A percentile compares a stretch with the other conserved stretches of the same genome.
These are phyloP conservation scores for Borostomias antarcticus DNA, from an alignment of 2,797 vertebrate genomes.

Conservation along the genomic window DNA sequence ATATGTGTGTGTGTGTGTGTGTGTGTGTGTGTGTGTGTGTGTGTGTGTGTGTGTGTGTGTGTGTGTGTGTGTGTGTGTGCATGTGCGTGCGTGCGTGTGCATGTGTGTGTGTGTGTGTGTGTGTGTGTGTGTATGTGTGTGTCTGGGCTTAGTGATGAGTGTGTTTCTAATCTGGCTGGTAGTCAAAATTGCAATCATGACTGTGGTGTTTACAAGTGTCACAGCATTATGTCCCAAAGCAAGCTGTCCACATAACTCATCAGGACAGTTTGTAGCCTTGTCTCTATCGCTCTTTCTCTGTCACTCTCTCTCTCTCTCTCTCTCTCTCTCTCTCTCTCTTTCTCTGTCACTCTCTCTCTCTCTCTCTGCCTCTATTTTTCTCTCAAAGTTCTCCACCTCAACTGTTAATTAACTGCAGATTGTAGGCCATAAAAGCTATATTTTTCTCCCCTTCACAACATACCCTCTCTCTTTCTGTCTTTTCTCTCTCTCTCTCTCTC, in stretches of 20 bases:
- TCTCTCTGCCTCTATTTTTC: not conserved
- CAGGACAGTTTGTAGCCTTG: too few relatives aligned
- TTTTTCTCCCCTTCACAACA: too few relatives aligned
- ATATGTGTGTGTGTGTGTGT: too few relatives aligned
- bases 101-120: not conserved
- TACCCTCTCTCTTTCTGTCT: too few relatives aligned
- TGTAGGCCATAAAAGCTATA: too few relatives aligned
- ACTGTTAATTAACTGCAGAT: too few relatives aligned
- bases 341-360: not conserved
- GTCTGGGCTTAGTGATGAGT: slow-evolving; percentile 34
- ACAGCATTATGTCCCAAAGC: slow-evolving; percentile 29
- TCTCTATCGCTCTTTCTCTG: not conserved
- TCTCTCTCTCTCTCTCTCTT: not conserved
- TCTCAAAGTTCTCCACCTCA: too few relatives aligned
- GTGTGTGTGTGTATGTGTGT: slow-evolving; percentile 21
- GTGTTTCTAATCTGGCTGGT: slow-evolving; percentile 52
- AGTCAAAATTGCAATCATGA: slow-evolving; percentile 60
- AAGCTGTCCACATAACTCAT: slow-evolving; percentile 33
- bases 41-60: slow-evolving; percentile 26
- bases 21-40: not conserved
- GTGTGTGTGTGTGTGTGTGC: slow-evolving; percentile 35
- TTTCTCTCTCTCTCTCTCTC: too few relatives aligned
- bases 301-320: not conserved
- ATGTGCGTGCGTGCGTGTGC: not conserved
- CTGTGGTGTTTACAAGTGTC: slow-evolving; percentile 33